Evolutionary conservation across 2,113 vertebrate genomes (phyloP).

Genomic region (Pimephales promelas): DNA sequence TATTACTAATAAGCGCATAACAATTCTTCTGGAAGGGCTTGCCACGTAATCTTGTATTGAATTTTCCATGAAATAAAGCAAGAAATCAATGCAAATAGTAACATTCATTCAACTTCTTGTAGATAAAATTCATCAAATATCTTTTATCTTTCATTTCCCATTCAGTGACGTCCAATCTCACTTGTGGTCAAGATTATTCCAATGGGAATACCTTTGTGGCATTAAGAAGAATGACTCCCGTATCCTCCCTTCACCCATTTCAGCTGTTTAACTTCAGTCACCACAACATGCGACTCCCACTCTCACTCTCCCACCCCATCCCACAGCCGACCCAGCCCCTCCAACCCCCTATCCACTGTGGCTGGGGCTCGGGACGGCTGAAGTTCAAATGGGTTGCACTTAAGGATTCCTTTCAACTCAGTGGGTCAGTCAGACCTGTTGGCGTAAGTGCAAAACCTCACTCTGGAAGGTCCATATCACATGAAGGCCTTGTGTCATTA

Average conservation of each 20-base stretch:
- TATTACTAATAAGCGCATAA: no score
- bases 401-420: constrained; percentile 54
- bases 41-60: background rate
- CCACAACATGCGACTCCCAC: constrained; percentile 29
- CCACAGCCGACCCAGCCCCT: constrained; percentile 9
- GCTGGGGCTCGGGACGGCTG: constrained; percentile 40
- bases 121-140: background rate
- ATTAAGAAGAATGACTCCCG: background rate
- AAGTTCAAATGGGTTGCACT: constrained; percentile 50
- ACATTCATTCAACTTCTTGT: background rate
- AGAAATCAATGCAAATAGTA: background rate
- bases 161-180: background rate
- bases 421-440: constrained; percentile 36
- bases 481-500: constrained; percentile 36
- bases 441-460: constrained; percentile 38
- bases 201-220: background rate
- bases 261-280: constrained; percentile 2
- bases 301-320: background rate
- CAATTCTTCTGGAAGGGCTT: no score
- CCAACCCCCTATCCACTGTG: constrained; percentile 32
- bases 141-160: background rate
- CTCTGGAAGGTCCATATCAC: constrained; percentile 45
- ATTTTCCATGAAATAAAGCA: background rate
- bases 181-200: background rate
- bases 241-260: constrained; percentile 15